Evolutionary conservation across 2,113 vertebrate genomes (phyloP), one percentile per base, ranked within the genome.

Genomic region (Trinectes maculatus): DNA sequence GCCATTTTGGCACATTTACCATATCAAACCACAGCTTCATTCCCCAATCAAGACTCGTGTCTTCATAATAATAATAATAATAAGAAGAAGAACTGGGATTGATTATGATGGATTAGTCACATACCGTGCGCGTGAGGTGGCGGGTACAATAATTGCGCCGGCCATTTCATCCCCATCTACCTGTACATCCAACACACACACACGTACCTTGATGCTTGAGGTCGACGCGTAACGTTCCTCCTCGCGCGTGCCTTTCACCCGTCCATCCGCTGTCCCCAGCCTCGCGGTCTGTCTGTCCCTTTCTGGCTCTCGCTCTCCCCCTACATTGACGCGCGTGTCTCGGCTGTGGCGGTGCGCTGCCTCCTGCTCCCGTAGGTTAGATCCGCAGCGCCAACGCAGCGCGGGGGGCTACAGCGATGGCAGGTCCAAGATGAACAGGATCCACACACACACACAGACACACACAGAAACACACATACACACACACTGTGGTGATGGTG

Each of bases 311-410:
- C 64, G 57, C 79, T 46, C 49, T 46, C 55, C 48, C 54, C 39
- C 79, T 80, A 87, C 89, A 89, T 87, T 88, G 87, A 84, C 87
- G 79, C 85, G 79, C 87, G 79, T 85, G 83, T 85, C 83, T 89
- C 85, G 85, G 66, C 85, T n/a, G n/a, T n/a, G 79, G 85, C 84
- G 84, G 79, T 79, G 83, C 75, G 87, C 84, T 79, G 86, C 52
- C 85, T 89, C 88, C 85, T 82, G 84, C 79, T 90, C 89, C 78
- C 68, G 83, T 60, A 62, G 80, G 77, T 79, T 90, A 85, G 73
- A 86, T 90, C 90, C 89, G 89, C 89, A 90, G 90, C 87, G 86
- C 84, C 84, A 90, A 91, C 86, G 89, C 90, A 88, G 83, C 88
- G 83, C 86, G 82, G 81, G 79, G 85, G 82, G 85, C 86, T 82